Conservation (phyloP, 2,888 invertebrate genomes). For the Apotomis capreana region DNA sequence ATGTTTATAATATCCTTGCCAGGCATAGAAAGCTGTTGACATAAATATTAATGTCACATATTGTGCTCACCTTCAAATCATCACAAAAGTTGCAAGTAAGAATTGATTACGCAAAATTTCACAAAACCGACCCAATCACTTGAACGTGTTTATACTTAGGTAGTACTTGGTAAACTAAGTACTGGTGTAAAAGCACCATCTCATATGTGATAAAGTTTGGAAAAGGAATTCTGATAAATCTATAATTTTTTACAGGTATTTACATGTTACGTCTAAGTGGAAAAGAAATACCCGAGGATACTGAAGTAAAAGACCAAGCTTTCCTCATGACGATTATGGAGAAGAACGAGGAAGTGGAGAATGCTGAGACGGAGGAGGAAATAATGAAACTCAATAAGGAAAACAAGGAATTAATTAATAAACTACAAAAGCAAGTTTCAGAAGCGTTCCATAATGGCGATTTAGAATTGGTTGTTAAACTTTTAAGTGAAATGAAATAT, state of each 20-base stretch:
- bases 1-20: too few relatives aligned
- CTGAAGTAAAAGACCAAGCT: conserved; percentile 83
- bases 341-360: conserved; percentile 92
- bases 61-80: too few relatives aligned
- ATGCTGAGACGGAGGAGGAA: conserved; percentile 83
- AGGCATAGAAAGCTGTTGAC: too few relatives aligned
- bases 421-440: conserved; percentile 83
- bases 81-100: too few relatives aligned
- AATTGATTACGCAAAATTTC: too few relatives aligned
- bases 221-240: neutral
- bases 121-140: too few relatives aligned
- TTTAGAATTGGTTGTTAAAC: conserved; percentile 84
- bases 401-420: conserved; percentile 81
- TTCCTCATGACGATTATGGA: conserved; percentile 95
- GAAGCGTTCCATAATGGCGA: conserved; percentile 86
- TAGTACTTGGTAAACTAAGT: too few relatives aligned
- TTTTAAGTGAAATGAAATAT: conserved; percentile 92
- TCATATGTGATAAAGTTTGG: too few relatives aligned
- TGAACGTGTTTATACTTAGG: too few relatives aligned
- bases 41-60: too few relatives aligned
- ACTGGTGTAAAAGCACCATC: too few relatives aligned
- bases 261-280: conserved; percentile 90
- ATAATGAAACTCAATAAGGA: conserved; percentile 83
- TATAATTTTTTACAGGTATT: conserved; percentile 77
- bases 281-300: conserved; percentile 86